Conservation (phyloP, 1,140 invertebrate genomes). For the Solen grandis region DNA sequence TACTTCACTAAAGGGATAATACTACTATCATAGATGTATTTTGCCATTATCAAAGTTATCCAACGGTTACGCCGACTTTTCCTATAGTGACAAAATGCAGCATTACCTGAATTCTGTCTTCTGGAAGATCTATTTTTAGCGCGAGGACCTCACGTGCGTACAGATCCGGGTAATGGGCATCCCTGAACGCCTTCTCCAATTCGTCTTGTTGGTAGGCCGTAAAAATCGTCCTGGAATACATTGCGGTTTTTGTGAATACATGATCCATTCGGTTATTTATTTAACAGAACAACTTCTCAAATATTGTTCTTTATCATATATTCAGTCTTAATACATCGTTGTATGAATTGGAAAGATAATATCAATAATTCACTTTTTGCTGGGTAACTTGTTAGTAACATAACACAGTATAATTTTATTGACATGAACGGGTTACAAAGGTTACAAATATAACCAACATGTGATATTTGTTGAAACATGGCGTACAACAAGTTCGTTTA, state of each 20-base stretch:
- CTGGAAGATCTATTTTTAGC: conserved; percentile 97
- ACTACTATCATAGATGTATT: not conserved
- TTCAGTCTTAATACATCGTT: not conserved
- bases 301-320: not conserved
- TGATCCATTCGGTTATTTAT: not conserved
- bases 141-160: conserved; percentile 98
- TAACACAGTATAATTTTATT: not conserved
- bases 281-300: not conserved
- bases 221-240: conserved; percentile 87
- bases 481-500: too few relatives aligned
- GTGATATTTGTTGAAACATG: too few relatives aligned
- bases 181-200: conserved; percentile 99
- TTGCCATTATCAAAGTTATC: not conserved
- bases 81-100: too few relatives aligned
- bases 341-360: too few relatives aligned
- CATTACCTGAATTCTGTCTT: conserved; percentile 98
- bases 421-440: too few relatives aligned
- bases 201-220: conserved; percentile 98
- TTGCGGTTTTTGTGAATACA: not conserved
- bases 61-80: not conserved
- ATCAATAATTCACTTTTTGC: not conserved
- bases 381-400: not conserved
- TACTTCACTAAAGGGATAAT: not conserved
- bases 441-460: too few relatives aligned
- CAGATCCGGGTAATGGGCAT: conserved; percentile 98